Base-by-base conservation (phyloP, 2,797 vertebrate species). In the Rhadinocentrus ornatus region DNA sequence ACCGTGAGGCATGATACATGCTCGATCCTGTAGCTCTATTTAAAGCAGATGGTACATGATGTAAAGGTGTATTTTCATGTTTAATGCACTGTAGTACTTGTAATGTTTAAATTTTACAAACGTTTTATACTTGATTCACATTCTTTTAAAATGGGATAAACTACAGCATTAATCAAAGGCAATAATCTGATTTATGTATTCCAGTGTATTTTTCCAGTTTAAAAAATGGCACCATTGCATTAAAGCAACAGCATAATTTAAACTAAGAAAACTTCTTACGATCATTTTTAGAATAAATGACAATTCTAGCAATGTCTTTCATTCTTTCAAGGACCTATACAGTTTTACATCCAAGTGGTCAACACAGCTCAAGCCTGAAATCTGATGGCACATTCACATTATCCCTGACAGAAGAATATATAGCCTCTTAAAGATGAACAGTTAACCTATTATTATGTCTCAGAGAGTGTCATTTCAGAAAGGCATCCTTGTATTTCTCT, bases 281-380 rank as follows among this genome's bases (percentile, higher is more conserved):
- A 55, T 13, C 52, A 53, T 56, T 82, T 59, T 58, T 56, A 82
- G 58, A 39, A 69, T 73, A 67, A 80, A 66, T 69, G 53, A 44
- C 71, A 52, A 76, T 31, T 75, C 78, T 75, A 77, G 63, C n/a
- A 3, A 22, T 32, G 39, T 58, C 63, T 70, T 65, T 60, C 77
- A 83, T 60, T 69, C 41, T 46, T 69, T 56, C 39, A 22, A 39
- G 58, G 46, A 77, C 67, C 54, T 64, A 83, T 78, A 65, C 73
- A 73, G 68, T 76, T 78, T 77, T 83, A 92, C 86, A 90, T 90
- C 89, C 86, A 91, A 84, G 62, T 73, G 69, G 83, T 92, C 77
- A 81, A 70, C 81, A 69, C 72, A 82, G 65, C 81, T 73, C 69
- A 56, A 64, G 59, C 75, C 77, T 82, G 67, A 79, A 63, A 71